Base-by-base conservation (phyloP, 1,140 invertebrate species). In the Monochamus saltuarius region DNA sequence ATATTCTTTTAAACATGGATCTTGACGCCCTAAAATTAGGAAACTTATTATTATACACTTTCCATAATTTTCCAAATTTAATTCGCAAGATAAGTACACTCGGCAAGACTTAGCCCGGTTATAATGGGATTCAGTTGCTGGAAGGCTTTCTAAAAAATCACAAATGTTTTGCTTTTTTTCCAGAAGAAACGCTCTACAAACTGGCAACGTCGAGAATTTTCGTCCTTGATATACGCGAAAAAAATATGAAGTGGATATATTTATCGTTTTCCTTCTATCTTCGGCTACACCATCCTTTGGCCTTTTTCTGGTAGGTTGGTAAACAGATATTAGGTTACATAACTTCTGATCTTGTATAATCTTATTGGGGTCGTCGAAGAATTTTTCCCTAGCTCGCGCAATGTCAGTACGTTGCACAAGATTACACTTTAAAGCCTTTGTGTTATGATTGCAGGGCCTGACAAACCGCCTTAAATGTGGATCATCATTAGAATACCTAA, bases 1-100 rank as follows among this genome's bases (percentile, higher is more conserved):
- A 61, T 36, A 61, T 45, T 56, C 43, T 56, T 37, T 47, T 61
- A 49, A 61, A 61, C 59, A 56, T 56, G 11, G 52, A 56, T 37
- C 34, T 51, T 4, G 49, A 34, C 4, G 22, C 49, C 22, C 11
- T 19, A 4, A 34, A 34, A 34, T 51, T 34, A 35, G 16, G 22
- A 51, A 29, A 4, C 22, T 22, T 17, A 34, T 51, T 1, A 35
- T 51, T 51, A 34, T 29, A 51, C 2, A 51, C 34, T 34, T 34
- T 51, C 49, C 49, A 51, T n/a, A 51, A 35, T 17, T 51, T 51
- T 29, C 7, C 34, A 51, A 2, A 7, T 51, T 51, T 36, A 51
- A 34, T n/a, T 51, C 10, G 36, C 49, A 51, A 19, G 49, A 19
- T 1, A 51, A 4, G 35, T 51, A 51, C 22, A 51, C 49, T 11